These are phyloP conservation scores for Scarus forsteni DNA, from an alignment of 2,797 vertebrate genomes.

Conservation along the genomic window DNA sequence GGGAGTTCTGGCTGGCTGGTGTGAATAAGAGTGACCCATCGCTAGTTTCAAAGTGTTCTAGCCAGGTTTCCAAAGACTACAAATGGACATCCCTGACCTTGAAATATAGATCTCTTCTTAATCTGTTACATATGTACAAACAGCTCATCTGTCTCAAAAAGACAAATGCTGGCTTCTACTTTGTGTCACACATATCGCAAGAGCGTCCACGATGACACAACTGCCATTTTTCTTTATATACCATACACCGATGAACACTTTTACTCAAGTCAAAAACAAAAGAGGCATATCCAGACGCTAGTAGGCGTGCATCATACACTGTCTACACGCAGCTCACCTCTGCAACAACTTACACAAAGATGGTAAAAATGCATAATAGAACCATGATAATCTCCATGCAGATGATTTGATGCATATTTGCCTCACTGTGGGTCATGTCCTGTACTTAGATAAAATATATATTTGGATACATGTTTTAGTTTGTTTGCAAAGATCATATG, in stretches of 20 bases:
- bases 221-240: conserved; percentile 80
- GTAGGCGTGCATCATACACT: conserved; percentile 75
- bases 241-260: conserved; percentile 90
- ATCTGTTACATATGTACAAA: conserved; percentile 88
- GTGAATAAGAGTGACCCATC: conserved; percentile 29
- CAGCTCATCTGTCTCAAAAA: conserved; percentile 84
- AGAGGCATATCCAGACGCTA: conserved; percentile 86
- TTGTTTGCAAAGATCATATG: conserved; percentile 67
- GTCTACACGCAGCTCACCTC: conserved; percentile 57
- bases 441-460: conserved; percentile 71
- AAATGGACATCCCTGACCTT: conserved; percentile 77
- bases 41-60: conserved; percentile 37
- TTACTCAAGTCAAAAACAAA: conserved; percentile 81
- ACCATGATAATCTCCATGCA: conserved; percentile 85
- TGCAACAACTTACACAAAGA: conserved; percentile 77
- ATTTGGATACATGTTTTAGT: conserved; percentile 67
- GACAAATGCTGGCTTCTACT: conserved; percentile 89
- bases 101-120: conserved; percentile 71
- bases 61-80: conserved; percentile 42
- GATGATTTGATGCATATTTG: conserved; percentile 60
- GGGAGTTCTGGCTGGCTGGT: conserved; percentile 45
- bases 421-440: conserved; percentile 63
- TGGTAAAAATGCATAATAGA: conserved; percentile 65
- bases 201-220: conserved; percentile 90
- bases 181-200: conserved; percentile 87